phyloP scores from a whole-genome alignment of 2,888 invertebrate genomes.

The Pachliopta kotzebuea region DNA sequence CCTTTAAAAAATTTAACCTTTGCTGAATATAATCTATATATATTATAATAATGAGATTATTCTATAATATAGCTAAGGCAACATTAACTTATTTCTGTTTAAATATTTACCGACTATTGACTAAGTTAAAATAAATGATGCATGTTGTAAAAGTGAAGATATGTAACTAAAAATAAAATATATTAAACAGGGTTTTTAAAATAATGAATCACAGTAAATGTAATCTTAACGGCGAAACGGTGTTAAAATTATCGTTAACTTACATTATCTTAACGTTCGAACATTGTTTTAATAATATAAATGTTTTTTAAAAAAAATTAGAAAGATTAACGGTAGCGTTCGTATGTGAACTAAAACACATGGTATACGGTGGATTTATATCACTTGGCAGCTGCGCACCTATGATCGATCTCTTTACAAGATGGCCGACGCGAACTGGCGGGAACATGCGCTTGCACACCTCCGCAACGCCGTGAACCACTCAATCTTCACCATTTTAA shows the following conservation, averaged over 20 bases:
- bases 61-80: background rate
- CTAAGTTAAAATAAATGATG: background rate
- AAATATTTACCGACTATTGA: background rate
- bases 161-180: no score
- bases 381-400: slow-evolving; percentile 76
- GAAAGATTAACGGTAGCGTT: background rate
- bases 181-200: no score
- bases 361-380: slow-evolving; percentile 47
- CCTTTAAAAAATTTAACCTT: no score
- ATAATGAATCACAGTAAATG: no score
- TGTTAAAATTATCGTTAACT: no score
- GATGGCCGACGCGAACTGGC: slow-evolving; percentile 73
- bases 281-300: no score
- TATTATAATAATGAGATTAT: background rate
- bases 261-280: no score
- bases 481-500: slow-evolving; percentile 58
- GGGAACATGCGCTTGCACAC: slow-evolving; percentile 70
- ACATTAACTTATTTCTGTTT: background rate
- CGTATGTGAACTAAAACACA: slow-evolving; percentile 36
- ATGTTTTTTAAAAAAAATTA: background rate
- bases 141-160: no score
- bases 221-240: no score
- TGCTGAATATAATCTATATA: no score
- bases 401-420: slow-evolving; percentile 77
- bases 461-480: slow-evolving; percentile 52